A percentile compares a stretch with the other conserved stretches of the same genome.
phyloP scores from a whole-genome alignment of 2,113 vertebrate species.

The Malurus cyaneus region DNA sequence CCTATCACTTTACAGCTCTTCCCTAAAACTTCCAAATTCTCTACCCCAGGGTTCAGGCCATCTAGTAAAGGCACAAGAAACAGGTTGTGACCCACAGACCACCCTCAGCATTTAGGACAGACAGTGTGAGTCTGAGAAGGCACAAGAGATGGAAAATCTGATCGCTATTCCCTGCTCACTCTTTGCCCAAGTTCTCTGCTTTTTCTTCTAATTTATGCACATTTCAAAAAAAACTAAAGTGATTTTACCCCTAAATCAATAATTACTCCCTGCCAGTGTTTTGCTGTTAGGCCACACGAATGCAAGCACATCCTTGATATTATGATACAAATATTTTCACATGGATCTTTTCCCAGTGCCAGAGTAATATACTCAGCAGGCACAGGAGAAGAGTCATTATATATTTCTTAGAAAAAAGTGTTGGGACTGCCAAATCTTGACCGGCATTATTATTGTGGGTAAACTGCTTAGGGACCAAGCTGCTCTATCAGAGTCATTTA shows the following conservation, averaged over 20 bases:
- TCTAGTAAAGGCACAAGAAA: not conserved
- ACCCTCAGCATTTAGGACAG: not conserved
- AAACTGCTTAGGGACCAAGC: conserved; percentile 25
- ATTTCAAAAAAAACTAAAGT: not conserved
- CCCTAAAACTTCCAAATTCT: not conserved
- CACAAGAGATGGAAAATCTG: not conserved
- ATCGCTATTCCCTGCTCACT: not conserved
- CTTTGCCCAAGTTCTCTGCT: not conserved
- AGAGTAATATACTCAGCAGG: not conserved
- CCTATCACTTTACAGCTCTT: not conserved
- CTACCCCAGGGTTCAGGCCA: not conserved
- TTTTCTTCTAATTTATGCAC: not conserved
- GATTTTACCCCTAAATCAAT: not conserved
- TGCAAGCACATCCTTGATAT: not conserved
- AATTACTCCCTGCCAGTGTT: not conserved
- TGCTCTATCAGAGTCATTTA: conserved; percentile 42
- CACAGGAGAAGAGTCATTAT: not conserved
- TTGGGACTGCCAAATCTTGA: conserved; percentile 49
- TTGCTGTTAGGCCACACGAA: not conserved
- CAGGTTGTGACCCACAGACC: not conserved
- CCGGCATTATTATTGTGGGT: conserved; percentile 31
- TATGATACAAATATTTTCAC: not conserved
- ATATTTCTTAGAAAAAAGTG: conserved; percentile 36
- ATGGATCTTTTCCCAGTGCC: conserved; percentile 32
- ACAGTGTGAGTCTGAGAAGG: not conserved